Conservation (phyloP, 2,888 invertebrate species). For the Pandemis cinnamomeana region DNA sequence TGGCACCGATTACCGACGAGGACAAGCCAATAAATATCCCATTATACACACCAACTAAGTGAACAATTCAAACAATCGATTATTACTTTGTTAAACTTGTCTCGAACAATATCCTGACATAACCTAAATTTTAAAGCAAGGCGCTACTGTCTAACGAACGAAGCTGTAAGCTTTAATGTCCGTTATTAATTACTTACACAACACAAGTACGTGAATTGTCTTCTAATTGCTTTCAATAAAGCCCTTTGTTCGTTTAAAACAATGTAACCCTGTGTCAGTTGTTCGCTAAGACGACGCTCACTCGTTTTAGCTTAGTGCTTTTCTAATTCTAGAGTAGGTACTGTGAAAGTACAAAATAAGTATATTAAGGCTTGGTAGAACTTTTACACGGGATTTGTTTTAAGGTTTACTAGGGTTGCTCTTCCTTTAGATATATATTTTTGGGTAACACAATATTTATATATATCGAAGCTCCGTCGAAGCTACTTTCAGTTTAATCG, state of each 20-base stretch:
- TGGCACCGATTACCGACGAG: constrained; percentile 61
- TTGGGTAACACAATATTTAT: not conserved
- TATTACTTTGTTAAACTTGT: not conserved
- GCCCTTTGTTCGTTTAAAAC: constrained; percentile 46
- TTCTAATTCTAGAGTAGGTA: not conserved
- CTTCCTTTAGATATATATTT: not conserved
- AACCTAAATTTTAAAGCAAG: not conserved
- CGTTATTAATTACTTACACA: constrained; percentile 39
- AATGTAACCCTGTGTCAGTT: constrained; percentile 42
- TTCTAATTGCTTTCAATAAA: constrained; percentile 48
- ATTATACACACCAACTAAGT: constrained; percentile 34
- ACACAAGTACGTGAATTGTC: constrained; percentile 37
- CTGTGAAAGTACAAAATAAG: not conserved
- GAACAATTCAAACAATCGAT: not conserved
- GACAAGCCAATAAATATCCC: constrained; percentile 45
- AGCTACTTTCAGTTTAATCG: too few relatives aligned
- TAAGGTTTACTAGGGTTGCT: not conserved
- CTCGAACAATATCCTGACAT: not conserved
- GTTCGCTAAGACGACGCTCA: not conserved
- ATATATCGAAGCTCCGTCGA: too few relatives aligned
- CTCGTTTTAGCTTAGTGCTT: not conserved
- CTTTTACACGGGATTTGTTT: not conserved
- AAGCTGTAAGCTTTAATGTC: constrained; percentile 17
- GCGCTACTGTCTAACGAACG: constrained; percentile 8
- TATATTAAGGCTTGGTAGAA: not conserved